phyloP scores from a whole-genome alignment of 2,888 invertebrate species.

The Chrysotoxum bicinctum region DNA sequence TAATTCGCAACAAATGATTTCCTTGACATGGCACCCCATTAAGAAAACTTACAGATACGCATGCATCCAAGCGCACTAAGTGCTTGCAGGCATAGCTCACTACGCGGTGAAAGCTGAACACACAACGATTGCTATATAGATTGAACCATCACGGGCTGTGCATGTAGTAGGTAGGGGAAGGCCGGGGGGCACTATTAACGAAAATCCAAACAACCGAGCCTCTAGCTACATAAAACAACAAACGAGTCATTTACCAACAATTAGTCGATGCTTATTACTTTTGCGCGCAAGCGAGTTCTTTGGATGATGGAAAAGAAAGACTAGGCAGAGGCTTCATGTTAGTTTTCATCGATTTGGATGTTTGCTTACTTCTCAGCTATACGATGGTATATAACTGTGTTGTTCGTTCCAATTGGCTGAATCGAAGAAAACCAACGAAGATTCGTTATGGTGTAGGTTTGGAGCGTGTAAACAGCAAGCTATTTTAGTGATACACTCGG shows the following conservation, averaged over 20 bases:
- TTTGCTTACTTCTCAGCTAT: background rate
- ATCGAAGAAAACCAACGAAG: constrained; percentile 27
- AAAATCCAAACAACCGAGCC: background rate
- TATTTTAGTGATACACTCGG: constrained; percentile 34
- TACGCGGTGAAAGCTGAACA: constrained; percentile 45
- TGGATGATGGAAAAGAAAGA: background rate
- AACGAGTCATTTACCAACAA: constrained; percentile 59
- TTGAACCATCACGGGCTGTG: background rate
- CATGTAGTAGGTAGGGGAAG: background rate
- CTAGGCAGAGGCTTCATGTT: background rate
- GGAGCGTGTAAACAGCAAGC: constrained; percentile 3
- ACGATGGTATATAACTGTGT: background rate
- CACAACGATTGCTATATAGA: constrained; percentile 7
- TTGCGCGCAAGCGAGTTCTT: background rate
- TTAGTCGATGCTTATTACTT: constrained; percentile 51
- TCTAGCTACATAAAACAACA: background rate
- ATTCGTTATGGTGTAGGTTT: constrained; percentile 4
- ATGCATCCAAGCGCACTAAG: constrained; percentile 55
- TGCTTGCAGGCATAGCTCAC: constrained; percentile 8
- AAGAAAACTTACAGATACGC: constrained; percentile 18
- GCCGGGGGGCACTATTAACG: background rate
- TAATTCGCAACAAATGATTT: constrained; percentile 39
- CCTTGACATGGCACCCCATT: constrained; percentile 36
- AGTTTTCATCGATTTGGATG: constrained; percentile 30
- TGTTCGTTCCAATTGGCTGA: constrained; percentile 53